Conservation (phyloP, 2,888 invertebrate species). For the Drosophila suboccidentalis region DNA sequence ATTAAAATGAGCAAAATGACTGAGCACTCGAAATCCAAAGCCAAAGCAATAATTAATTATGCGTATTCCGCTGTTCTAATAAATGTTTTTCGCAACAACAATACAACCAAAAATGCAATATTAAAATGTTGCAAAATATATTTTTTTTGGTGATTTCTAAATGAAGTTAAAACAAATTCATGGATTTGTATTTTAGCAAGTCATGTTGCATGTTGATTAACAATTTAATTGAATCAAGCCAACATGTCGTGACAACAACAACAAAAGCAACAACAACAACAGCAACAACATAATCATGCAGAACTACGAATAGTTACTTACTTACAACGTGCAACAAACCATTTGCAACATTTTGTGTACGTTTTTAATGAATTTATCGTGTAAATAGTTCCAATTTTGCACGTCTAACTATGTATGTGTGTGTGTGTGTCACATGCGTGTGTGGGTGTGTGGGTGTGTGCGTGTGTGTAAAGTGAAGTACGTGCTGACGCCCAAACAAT, state of each 20-base stretch:
- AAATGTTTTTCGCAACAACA: constrained; percentile 32
- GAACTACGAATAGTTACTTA: constrained; percentile 14
- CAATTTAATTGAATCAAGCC: constrained; percentile 69
- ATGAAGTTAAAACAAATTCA: constrained; percentile 19
- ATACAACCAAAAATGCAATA: not conserved
- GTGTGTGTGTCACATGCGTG: not conserved
- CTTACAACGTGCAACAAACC: constrained; percentile 20
- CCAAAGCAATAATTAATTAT: constrained; percentile 49
- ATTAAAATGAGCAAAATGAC: constrained; percentile 52
- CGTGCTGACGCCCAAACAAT: constrained; percentile 68
- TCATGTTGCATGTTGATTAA: constrained; percentile 56
- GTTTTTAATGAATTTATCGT: constrained; percentile 80
- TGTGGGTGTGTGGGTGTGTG: constrained; percentile 10
- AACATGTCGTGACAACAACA: constrained; percentile 49
- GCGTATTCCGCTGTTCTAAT: constrained; percentile 13
- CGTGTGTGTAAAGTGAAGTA: constrained; percentile 36
- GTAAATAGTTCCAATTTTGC: constrained; percentile 68
- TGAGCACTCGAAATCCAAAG: constrained; percentile 2
- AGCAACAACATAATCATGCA: constrained; percentile 10
- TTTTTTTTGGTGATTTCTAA: constrained; percentile 24
- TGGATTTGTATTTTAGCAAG: constrained; percentile 19
- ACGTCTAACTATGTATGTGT: constrained; percentile 29
- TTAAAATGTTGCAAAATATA: constrained; percentile 8
- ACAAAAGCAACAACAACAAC: constrained; percentile 4
- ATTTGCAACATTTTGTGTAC: constrained; percentile 73